Evolutionary conservation across 2,797 vertebrate species (phyloP).

Genomic region (Melanotaenia pygmaea): DNA sequence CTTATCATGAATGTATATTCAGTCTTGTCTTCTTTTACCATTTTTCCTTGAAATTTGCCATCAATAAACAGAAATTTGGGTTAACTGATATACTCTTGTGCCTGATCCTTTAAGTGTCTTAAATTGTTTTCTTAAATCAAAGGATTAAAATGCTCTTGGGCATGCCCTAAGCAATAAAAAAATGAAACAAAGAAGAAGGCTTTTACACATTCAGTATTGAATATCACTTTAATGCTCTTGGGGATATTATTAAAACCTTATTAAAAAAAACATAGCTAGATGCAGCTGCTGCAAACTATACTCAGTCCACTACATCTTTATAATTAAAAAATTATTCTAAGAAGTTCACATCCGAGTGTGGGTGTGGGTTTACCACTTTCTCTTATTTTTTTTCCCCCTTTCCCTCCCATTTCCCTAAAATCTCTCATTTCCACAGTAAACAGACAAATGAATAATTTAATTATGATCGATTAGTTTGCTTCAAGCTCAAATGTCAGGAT

Average conservation of each 20-base stretch:
- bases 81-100: too few species aligned
- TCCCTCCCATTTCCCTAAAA: slow-evolving; percentile 13
- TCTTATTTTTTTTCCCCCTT: neutral
- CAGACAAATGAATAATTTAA: slow-evolving; percentile 78
- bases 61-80: neutral
- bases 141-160: slow-evolving; percentile 7
- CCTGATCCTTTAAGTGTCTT: neutral
- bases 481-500: slow-evolving; percentile 77
- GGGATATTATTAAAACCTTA: slow-evolving; percentile 13
- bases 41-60: neutral
- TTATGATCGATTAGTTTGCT: slow-evolving; percentile 77
- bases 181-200: neutral
- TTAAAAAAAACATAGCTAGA: slow-evolving; percentile 1
- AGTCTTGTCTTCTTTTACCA: too few species aligned
- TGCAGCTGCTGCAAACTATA: slow-evolving; percentile 3
- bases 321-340: slow-evolving; percentile 11
- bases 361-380: slow-evolving; percentile 14
- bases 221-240: slow-evolving; percentile 18
- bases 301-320: slow-evolving; percentile 9
- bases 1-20: too few species aligned
- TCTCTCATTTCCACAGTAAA: slow-evolving; percentile 60
- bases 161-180: slow-evolving; percentile 5
- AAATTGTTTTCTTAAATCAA: neutral
- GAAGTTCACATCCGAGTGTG: slow-evolving; percentile 8
- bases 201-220: slow-evolving; percentile 32